Base-by-base conservation (phyloP, 2,113 vertebrate genomes). In the Pardalotus punctatus region DNA sequence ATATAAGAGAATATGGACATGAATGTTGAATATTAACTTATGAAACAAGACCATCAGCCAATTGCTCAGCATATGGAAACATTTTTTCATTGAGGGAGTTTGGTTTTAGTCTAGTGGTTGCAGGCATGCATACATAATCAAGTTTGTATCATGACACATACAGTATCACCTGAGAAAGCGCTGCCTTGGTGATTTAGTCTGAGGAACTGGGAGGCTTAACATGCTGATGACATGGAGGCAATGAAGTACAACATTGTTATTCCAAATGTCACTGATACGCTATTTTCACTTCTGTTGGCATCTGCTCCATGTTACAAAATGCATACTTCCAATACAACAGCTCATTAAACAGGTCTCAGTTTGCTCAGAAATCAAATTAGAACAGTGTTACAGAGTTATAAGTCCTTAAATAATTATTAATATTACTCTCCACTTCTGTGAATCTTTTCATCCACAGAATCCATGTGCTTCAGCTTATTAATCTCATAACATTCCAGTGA, bases 271-370 rank as follows among this genome's bases (percentile, higher is more conserved):
- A 95, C 88, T 66, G 72, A 61, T 60, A n/a, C 21, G 71, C 86
- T 97, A 94, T 87, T 97, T 94, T 90, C 91, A 94, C 86, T 89
- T 96, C 79, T 96, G 81, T 64, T 88, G 94, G 89, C 94, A 97
- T 97, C 95, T 97, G 94, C 60, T 97, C 86, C 86, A 40, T 93
- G 90, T 96, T 94, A 97, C 42, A 20, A 94, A 79, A 86, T 3
- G 10, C 57, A 82, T 50, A 94, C 58, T 88, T 81, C 48, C 61
- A 53, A 88, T 66, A 66, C 74, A 96, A 88, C 90, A 97, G 96
- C 74, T 97, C 96, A 98, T 97, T 98, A 96, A 96, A 96, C 77
- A 91, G 67, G 79, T 87, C 96, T 94, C 94, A 86, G 81, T 97
- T 98, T 95, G 90, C 82, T 97, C 72, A 51, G 86, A 86, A 93